Evolutionary conservation across 2,113 vertebrate species (phyloP).

Genomic region (Mus pahari): DNA sequence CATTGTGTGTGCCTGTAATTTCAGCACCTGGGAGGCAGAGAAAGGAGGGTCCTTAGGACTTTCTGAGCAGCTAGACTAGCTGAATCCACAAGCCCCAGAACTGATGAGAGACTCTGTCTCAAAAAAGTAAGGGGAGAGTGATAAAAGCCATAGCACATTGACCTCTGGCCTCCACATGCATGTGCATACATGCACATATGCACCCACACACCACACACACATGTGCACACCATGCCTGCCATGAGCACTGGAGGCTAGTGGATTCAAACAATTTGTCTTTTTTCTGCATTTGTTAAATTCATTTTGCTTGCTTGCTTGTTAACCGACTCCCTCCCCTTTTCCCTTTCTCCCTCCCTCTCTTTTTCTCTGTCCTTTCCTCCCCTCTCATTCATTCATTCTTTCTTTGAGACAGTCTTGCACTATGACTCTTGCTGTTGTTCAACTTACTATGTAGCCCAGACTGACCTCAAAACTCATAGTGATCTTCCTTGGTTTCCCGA

Average conservation of each 20-base stretch:
- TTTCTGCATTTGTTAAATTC: constrained; percentile 21
- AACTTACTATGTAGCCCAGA: neutral
- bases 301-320: neutral
- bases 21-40: neutral
- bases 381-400: neutral
- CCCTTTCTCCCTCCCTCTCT: neutral
- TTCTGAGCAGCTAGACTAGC: neutral
- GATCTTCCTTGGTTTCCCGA: neutral
- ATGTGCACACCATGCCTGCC: neutral
- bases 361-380: accelerated
- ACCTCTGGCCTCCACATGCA: neutral
- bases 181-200: neutral
- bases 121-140: neutral
- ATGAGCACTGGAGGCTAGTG: neutral
- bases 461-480: neutral
- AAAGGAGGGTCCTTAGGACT: no score
- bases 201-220: neutral
- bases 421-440: neutral
- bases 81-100: neutral
- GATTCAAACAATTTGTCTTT: constrained; percentile 2
- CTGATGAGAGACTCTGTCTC: neutral
- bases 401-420: neutral
- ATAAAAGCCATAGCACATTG: neutral
- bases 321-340: neutral
- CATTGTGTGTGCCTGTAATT: neutral